Conservation (phyloP, 2,797 vertebrate genomes). For the Anguilla anguilla region DNA sequence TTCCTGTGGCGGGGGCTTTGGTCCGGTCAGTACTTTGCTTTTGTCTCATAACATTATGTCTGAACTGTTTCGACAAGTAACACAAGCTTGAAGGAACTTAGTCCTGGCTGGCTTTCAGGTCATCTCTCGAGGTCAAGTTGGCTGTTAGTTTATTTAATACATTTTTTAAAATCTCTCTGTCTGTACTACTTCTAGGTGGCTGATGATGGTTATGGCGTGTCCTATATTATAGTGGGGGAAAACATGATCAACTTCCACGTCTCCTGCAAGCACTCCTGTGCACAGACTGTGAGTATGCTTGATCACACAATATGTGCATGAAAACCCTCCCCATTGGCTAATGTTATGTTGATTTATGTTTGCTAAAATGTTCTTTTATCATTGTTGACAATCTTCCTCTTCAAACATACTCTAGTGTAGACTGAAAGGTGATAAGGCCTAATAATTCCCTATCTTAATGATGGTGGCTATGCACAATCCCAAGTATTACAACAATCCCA, state of each 20-base stretch:
- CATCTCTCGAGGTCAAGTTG: background rate
- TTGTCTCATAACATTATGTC: background rate
- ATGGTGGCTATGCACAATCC: too few relatives aligned
- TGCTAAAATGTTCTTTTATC: too few relatives aligned
- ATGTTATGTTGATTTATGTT: too few relatives aligned
- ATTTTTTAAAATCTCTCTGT: background rate
- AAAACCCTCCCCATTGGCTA: too few relatives aligned
- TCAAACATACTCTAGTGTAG: too few relatives aligned
- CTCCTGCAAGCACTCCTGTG: constrained; percentile 85
- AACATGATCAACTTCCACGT: constrained; percentile 83
- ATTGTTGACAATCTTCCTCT: too few relatives aligned
- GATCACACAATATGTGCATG: background rate
- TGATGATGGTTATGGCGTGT: constrained; percentile 89
- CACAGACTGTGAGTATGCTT: constrained; percentile 74
- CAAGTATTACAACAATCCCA: too few relatives aligned
- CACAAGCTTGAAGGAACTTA: background rate
- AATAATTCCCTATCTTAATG: too few relatives aligned
- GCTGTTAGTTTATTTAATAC: background rate
- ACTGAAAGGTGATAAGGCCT: too few relatives aligned
- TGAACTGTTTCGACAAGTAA: background rate
- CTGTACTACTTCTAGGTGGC: constrained; percentile 70
- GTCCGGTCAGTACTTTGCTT: constrained; percentile 77
- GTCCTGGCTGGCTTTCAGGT: background rate
- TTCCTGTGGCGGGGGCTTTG: constrained; percentile 87
- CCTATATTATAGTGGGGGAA: constrained; percentile 82